Percentiles rank a stretch among this genome's conserved stretches.
phyloP scores from a whole-genome alignment of 1,140 invertebrate species.

The Drosophila willistoni region DNA sequence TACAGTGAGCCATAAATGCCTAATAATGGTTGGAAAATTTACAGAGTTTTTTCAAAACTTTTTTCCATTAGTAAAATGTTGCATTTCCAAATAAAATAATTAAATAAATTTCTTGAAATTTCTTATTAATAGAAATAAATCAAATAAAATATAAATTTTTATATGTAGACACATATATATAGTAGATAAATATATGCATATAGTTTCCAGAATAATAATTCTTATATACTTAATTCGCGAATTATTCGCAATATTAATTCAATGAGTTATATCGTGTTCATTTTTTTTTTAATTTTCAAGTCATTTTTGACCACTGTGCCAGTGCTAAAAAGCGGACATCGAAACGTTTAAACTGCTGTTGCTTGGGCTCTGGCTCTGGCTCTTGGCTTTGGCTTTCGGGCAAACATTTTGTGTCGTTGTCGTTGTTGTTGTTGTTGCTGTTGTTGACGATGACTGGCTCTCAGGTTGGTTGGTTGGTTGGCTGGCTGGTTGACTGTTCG shows the following conservation, averaged over 20 bases:
- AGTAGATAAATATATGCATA: too few relatives aligned
- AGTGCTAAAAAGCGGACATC: conserved; percentile 46
- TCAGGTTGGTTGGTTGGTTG: conserved; percentile 61
- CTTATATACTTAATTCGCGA: too few relatives aligned
- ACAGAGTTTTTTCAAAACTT: too few relatives aligned
- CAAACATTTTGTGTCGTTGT: conserved; percentile 67
- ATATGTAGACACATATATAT: too few relatives aligned
- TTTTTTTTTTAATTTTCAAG: not conserved
- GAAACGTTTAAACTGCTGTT: conserved; percentile 59
- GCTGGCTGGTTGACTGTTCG: conserved; percentile 28
- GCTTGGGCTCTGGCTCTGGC: conserved; percentile 52
- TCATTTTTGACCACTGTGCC: conserved; percentile 42
- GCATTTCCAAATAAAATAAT: too few relatives aligned
- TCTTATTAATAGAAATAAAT: too few relatives aligned
- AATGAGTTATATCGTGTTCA: not conserved
- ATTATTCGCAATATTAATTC: not conserved
- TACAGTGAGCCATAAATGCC: conserved; percentile 50
- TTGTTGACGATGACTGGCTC: conserved; percentile 71
- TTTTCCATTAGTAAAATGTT: too few relatives aligned
- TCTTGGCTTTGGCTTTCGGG: conserved; percentile 72
- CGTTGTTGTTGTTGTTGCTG: conserved; percentile 35
- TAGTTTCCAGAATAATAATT: too few relatives aligned
- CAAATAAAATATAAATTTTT: too few relatives aligned
- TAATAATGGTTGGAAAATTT: conserved; percentile 1
- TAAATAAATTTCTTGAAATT: not conserved